Evolutionary conservation across 2,797 vertebrate species (phyloP).

Genomic region (Tenualosa ilisha): DNA sequence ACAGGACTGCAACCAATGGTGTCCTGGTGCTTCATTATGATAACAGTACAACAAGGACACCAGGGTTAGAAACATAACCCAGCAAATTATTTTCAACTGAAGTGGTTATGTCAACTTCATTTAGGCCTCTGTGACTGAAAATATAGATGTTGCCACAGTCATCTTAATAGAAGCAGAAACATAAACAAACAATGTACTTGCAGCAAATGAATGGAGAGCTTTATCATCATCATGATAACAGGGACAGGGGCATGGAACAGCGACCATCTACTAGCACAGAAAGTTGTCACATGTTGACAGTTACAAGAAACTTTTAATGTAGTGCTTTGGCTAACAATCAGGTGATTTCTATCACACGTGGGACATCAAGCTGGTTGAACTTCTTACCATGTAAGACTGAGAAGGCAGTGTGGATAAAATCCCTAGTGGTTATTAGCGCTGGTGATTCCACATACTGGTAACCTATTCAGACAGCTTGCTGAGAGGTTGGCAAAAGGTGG

Average conservation of each 20-base stretch:
- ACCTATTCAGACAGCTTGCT: not conserved
- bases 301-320: not conserved
- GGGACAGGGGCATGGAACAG: not conserved
- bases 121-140: not conserved
- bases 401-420: not conserved
- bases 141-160: not conserved
- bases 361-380: not conserved
- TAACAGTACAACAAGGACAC: not conserved
- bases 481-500: not conserved
- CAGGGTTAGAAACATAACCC: not conserved
- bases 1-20: not conserved
- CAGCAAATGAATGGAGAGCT: not conserved
- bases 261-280: not conserved
- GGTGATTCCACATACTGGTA: not conserved
- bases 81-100: not conserved
- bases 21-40: not conserved
- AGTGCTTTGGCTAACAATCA: not conserved
- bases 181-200: not conserved
- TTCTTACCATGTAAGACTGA: not conserved
- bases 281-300: not conserved
- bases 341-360: not conserved
- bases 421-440: not conserved
- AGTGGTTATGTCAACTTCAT: not conserved
- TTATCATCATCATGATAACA: not conserved
- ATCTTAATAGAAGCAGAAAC: not conserved